phyloP scores from a whole-genome alignment of 2,113 vertebrate species.

The Laticauda colubrina region DNA sequence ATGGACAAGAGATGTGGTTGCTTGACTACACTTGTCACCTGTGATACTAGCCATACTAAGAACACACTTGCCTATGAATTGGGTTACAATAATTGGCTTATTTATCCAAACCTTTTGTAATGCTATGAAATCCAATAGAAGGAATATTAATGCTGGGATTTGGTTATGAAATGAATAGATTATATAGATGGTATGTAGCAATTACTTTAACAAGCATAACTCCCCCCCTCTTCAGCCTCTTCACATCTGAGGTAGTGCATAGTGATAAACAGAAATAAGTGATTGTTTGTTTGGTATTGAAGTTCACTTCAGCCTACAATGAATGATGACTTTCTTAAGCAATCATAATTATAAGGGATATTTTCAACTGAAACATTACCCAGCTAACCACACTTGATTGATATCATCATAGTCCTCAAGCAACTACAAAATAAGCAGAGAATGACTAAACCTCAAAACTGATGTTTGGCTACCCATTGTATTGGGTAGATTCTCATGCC shows the following conservation, averaged over 20 bases:
- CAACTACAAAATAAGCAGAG: slow-evolving; percentile 48
- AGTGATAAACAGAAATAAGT: slow-evolving; percentile 55
- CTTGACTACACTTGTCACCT: background rate
- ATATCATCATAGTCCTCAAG: slow-evolving; percentile 56
- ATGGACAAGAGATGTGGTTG: background rate
- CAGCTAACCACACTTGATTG: slow-evolving; percentile 54
- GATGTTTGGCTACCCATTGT: slow-evolving; percentile 38
- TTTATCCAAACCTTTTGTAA: background rate
- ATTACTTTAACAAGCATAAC: slow-evolving; percentile 43
- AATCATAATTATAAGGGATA: slow-evolving; percentile 65
- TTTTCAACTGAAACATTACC: slow-evolving; percentile 44
- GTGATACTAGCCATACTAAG: background rate
- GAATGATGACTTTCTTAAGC: slow-evolving; percentile 61
- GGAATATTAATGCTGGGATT: background rate
- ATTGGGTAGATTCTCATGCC: background rate
- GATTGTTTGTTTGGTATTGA: slow-evolving; percentile 36
- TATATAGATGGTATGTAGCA: slow-evolving; percentile 38
- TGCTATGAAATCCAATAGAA: background rate
- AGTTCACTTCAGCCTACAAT: slow-evolving; percentile 57
- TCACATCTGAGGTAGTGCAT: slow-evolving; percentile 55
- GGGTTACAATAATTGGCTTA: background rate
- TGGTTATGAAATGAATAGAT: slow-evolving; percentile 5
- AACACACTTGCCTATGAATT: background rate
- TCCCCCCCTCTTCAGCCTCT: slow-evolving; percentile 51
- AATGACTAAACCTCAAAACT: slow-evolving; percentile 45